Percentiles rank a stretch among this genome's conserved stretches.
phyloP scores from a whole-genome alignment of 92 coral and sea anemone genomes.

The Umimayanthus chanpuru region DNA sequence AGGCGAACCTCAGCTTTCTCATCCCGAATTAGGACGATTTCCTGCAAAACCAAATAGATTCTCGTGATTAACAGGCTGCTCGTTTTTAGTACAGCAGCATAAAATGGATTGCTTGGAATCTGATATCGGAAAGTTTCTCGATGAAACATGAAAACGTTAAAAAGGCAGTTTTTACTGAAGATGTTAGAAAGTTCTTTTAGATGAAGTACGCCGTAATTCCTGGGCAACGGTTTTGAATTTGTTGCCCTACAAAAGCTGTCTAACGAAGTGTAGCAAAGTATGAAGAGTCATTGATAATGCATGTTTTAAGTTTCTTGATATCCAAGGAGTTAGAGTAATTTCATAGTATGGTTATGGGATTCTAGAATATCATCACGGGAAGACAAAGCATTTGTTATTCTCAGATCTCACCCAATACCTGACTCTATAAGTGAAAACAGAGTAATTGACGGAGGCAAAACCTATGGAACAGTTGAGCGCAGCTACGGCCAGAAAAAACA shows the following conservation, averaged over 20 bases:
- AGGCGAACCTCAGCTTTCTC: slow-evolving; percentile 52
- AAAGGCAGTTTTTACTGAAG: too few species aligned
- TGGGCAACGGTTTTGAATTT: too few species aligned
- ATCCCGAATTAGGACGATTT: not conserved
- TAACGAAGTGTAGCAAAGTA: too few species aligned
- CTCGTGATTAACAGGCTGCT: not conserved
- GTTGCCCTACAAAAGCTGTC: too few species aligned
- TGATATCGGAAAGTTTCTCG: not conserved
- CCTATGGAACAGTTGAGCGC: not conserved
- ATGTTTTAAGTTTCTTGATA: too few species aligned
- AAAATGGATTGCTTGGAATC: not conserved
- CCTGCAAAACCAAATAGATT: not conserved
- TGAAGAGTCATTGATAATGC: too few species aligned
- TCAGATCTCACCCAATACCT: not conserved
- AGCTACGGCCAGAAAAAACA: not conserved
- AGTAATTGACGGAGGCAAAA: not conserved
- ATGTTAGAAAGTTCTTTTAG: not conserved
- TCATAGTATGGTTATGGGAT: not conserved
- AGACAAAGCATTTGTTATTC: not conserved
- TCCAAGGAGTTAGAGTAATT: not conserved
- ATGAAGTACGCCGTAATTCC: too few species aligned
- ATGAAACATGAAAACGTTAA: too few species aligned
- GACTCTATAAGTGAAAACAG: not conserved
- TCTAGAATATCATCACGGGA: not conserved
- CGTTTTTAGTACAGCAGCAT: too few species aligned